Conservation (phyloP, 1,140 invertebrate genomes). For the Ptiloglossa arizonensis region DNA sequence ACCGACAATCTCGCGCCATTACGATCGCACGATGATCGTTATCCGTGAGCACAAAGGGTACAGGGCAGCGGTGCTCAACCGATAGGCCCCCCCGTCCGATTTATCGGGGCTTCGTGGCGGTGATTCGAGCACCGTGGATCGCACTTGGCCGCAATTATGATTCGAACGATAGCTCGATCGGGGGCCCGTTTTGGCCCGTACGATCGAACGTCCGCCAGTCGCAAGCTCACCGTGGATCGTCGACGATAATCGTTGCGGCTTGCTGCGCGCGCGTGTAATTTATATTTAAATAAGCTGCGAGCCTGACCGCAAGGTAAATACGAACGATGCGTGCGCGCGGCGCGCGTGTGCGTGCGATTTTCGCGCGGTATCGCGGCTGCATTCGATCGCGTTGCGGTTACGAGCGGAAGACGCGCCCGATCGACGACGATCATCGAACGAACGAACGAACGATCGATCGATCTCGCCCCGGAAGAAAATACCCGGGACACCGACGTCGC, state of each 20-base stretch:
- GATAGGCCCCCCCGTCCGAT: background rate
- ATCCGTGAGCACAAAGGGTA: constrained; percentile 73
- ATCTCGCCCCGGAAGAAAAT: background rate
- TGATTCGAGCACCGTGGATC: constrained; percentile 45
- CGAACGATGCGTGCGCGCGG: constrained; percentile 47
- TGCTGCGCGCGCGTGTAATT: constrained; percentile 70
- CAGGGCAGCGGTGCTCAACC: constrained; percentile 70
- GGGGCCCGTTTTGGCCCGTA: constrained; percentile 26
- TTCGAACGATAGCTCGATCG: constrained; percentile 66
- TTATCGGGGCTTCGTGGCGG: constrained; percentile 33
- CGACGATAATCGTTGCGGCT: constrained; percentile 50
- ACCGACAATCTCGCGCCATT: constrained; percentile 76
- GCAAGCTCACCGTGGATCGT: constrained; percentile 40
- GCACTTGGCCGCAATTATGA: constrained; percentile 73
- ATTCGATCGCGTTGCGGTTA: constrained; percentile 71
- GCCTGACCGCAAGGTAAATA: constrained; percentile 79
- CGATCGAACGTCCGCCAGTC: constrained; percentile 33
- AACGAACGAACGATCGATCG: constrained; percentile 55
- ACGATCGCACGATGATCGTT: constrained; percentile 77
- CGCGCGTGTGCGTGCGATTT: constrained; percentile 58
- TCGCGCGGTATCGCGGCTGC: constrained; percentile 33
- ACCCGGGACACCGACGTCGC: background rate
- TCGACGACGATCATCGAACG: constrained; percentile 7
- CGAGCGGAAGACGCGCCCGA: constrained; percentile 32
- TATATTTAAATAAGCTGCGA: constrained; percentile 79